Conservation (phyloP, 2,888 invertebrate species). For the Eubasilissa splendida region DNA sequence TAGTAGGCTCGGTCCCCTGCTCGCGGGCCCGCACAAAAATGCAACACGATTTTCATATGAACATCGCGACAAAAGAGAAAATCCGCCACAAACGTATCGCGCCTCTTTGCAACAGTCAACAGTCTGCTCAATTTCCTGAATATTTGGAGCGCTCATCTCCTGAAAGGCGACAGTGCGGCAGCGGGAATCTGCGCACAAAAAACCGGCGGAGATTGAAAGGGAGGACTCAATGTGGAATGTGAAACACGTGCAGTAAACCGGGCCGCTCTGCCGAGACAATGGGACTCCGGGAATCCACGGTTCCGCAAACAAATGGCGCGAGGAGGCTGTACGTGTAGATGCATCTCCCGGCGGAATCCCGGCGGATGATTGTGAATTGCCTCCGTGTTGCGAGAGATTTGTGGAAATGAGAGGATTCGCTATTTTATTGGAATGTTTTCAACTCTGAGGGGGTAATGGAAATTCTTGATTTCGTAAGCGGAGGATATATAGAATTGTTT, state of each 20-base stretch:
- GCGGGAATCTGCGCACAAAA: conserved; percentile 3
- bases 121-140: conserved; percentile 24
- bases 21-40: no score
- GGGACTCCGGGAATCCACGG: neutral
- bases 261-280: conserved; percentile 22
- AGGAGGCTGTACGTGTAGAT: neutral
- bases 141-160: conserved; percentile 23
- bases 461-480: no score
- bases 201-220: conserved; percentile 8
- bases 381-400: neutral
- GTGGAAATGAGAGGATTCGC: neutral
- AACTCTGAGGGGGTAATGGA: neutral
- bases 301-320: conserved; percentile 6
- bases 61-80: neutral
- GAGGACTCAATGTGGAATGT: conserved; percentile 24
- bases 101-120: conserved; percentile 19
- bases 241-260: conserved; percentile 22
- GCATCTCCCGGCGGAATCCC: neutral
- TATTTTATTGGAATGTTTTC: conserved; percentile 15
- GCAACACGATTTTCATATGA: neutral
- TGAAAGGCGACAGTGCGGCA: conserved; percentile 13
- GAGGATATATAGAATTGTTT: no score
- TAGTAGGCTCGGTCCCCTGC: no score
- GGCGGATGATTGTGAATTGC: conserved; percentile 7
- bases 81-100: neutral